Evolutionary conservation across 2,797 vertebrate species (phyloP), one percentile per base, ranked within the genome.

Genomic region (Manis crassicaudata): DNA sequence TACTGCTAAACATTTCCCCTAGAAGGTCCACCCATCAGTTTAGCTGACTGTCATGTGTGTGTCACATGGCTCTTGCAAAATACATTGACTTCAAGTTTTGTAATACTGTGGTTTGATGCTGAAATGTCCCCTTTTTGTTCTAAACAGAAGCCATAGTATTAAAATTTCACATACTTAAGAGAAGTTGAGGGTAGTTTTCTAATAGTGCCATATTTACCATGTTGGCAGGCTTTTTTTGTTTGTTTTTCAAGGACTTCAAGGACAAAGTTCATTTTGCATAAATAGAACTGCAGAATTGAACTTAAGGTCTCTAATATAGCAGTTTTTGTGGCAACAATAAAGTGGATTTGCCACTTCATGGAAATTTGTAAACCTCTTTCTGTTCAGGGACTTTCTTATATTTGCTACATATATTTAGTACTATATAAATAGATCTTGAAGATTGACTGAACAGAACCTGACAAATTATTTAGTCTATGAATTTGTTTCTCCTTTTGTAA

Each of bases 61-160:
- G 98, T 99, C 99, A 99, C 99, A 99, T 99, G 99, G 98, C 93
- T 98, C 98, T 99, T 99, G 99, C 99, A 98, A 98, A 99, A 99
- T 97, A 97, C 97, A 96, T 98, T 98, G 89, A 97, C 98, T 96
- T 94, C 85, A 97, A 93, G 86, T 99, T 99, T 99, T 98, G 98
- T 98, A 99, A 99, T 95, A 96, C 72, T 65, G 92, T n/a, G 98
- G 96, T 96, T 98, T 77, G 96, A 77, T 96, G 94, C 97, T 82
- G 97, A 97, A 97, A 84, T 56, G 75, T 60, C 43, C 96, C 70
- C 80, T 85, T 90, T 96, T 62, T 87, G 54, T 68, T 23, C 72
- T 94, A 87, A 95, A 79, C 72, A 92, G 77, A 86, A 94, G 46
- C 20, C n/a, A 2, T 85, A 29, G 21, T 92, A 75, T 88, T 93